phyloP scores from a whole-genome alignment of 2,797 vertebrate genomes.

The Chaunax sp. region DNA sequence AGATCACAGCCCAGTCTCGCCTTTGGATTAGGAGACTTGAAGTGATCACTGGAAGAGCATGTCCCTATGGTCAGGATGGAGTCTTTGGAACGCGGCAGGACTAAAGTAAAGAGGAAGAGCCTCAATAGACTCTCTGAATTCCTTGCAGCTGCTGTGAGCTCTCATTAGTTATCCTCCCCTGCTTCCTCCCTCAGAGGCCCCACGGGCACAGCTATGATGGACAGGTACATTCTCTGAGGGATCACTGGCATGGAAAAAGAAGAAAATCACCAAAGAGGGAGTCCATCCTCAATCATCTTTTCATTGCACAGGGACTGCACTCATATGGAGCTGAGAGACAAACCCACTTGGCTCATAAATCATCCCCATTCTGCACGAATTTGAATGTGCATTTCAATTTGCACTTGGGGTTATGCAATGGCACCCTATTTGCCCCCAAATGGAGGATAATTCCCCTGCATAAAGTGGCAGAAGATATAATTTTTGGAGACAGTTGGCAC shows the following conservation, averaged over 20 bases:
- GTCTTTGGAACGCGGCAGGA: conserved; percentile 33
- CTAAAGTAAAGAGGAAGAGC: conserved; percentile 51
- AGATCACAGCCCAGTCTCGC: conserved; percentile 20
- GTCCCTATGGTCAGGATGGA: conserved; percentile 44
- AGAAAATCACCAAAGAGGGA: conserved; percentile 42
- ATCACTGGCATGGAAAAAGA: conserved; percentile 61
- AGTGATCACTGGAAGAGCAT: conserved; percentile 44
- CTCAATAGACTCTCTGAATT: conserved; percentile 58
- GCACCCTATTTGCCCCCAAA: conserved; percentile 22
- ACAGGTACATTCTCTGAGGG: conserved; percentile 73
- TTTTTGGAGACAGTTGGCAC: conserved; percentile 39
- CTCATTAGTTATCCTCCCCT: conserved; percentile 71
- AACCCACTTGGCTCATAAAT: conserved; percentile 42
- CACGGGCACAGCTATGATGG: conserved; percentile 62
- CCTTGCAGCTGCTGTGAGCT: conserved; percentile 51
- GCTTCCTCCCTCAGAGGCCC: conserved; percentile 43
- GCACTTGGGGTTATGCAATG: conserved; percentile 20
- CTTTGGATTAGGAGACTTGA: conserved; percentile 15
- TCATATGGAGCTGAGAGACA: conserved; percentile 39
- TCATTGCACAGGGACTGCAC: conserved; percentile 37
- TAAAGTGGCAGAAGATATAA: conserved; percentile 11
- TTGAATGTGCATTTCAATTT: conserved; percentile 11
- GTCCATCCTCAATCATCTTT: conserved; percentile 44
- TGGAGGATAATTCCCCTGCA: conserved; percentile 17
- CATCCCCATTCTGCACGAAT: conserved; percentile 19